phyloP scores from a whole-genome alignment of 2,113 vertebrate genomes.

The Dipodomys spectabilis region DNA sequence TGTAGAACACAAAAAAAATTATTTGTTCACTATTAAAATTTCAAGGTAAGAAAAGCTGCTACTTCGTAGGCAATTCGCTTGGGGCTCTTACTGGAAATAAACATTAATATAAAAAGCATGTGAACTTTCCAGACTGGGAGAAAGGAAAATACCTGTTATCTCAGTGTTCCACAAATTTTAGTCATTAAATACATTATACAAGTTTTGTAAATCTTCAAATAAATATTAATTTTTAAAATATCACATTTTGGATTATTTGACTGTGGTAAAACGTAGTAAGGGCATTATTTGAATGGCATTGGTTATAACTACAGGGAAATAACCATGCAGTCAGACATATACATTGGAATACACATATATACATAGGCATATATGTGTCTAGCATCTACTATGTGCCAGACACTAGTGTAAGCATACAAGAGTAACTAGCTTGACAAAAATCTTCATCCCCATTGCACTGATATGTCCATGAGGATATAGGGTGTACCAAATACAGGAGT shows the following conservation, averaged over 20 bases:
- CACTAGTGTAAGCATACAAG: not conserved
- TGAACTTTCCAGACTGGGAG: not conserved
- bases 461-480: not conserved
- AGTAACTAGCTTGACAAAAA: not conserved
- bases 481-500: no score
- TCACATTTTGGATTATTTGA: not conserved
- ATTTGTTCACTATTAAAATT: not conserved
- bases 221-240: not conserved
- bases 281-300: not conserved
- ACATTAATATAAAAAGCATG: not conserved
- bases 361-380: not conserved
- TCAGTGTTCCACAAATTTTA: not conserved
- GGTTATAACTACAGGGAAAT: not conserved
- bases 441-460: not conserved
- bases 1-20: not conserved
- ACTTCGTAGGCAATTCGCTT: no score
- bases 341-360: fast-evolving
- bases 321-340: not conserved
- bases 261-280: not conserved
- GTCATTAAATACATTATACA: not conserved
- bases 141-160: not conserved
- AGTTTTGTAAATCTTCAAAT: not conserved
- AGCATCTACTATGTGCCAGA: not conserved
- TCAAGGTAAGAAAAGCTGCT: not conserved
- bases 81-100: not conserved